Evolutionary conservation across 2,113 vertebrate species (phyloP), one percentile per base, ranked within the genome.

Genomic region (Gavialis gangeticus): DNA sequence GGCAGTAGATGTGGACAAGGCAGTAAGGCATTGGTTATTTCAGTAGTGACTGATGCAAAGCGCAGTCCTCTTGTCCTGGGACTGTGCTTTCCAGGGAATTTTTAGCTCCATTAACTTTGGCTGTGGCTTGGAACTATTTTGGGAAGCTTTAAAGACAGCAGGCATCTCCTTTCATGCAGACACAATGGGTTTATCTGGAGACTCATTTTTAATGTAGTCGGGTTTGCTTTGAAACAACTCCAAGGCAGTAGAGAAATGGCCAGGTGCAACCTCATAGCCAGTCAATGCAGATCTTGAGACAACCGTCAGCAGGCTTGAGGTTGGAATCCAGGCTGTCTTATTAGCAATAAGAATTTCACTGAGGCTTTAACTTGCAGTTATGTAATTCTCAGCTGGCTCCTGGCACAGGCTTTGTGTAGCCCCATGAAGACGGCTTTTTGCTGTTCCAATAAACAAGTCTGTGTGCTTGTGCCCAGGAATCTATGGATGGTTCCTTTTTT

Each of bases 351-450:
- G 71, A 34, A 73, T 80, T 94, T 89, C 78, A 73, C 62, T 64
- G 89, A 91, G 75, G 92, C 79, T 82, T 81, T 92, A 90, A 5
- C 90, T 89, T 81, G 46, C 76, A 84, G 80, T 77, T 93, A 90
- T 93, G 82, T 85, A 82, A 21, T 83, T 90, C 4, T 3, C 55
- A 86, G 93, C 85, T 95, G 82, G 69, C 75, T 87, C 46, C 0
- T 93, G 89, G 85, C 82, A 84, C 4, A 0, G 11, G 67, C 89
- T 94, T 91, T 91, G 93, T 1, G 0, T 25, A 82, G 90, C 93
- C 87, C 79, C 76, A 89, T 89, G 80, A 87, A 96, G 88, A 92
- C 91, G 92, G 78, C 93, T 89, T 62, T 69, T 85, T 69, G 28
- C 76, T 71, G 87, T 90, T 94, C 94, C 78, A 59, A 81, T 16